phyloP scores from a whole-genome alignment of 2,797 vertebrate genomes.

The Oophaga sylvatica region DNA sequence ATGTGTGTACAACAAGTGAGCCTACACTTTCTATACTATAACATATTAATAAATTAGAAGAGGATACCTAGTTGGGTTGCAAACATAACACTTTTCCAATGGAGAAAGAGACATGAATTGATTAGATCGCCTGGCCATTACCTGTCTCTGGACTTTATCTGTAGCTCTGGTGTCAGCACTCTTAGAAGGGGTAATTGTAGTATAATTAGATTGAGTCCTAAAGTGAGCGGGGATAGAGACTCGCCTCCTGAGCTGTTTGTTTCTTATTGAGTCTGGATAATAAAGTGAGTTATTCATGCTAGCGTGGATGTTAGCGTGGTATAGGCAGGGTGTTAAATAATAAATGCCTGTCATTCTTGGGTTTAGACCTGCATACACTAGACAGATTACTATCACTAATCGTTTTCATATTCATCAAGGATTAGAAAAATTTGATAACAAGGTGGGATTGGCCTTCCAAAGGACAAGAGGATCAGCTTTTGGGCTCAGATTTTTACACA shows the following conservation, averaged over 20 bases:
- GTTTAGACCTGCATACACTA: background rate
- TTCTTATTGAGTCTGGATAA: slow-evolving; percentile 71
- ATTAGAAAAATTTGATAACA: background rate
- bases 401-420: background rate
- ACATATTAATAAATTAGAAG: background rate
- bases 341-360: background rate
- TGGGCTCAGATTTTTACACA: background rate
- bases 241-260: slow-evolving; percentile 62
- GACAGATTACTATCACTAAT: background rate
- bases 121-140: background rate
- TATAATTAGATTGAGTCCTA: slow-evolving; percentile 48
- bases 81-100: background rate
- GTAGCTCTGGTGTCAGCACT: slow-evolving; percentile 24
- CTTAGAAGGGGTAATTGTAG: slow-evolving; percentile 27
- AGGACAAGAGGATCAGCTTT: background rate
- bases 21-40: background rate
- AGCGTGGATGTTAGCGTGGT: background rate
- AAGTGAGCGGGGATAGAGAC: slow-evolving; percentile 67
- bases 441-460: background rate
- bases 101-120: slow-evolving; percentile 18
- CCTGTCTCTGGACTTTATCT: background rate
- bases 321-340: slow-evolving; percentile 2
- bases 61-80: background rate
- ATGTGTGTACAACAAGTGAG: background rate
- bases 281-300: slow-evolving; percentile 68